phyloP scores from a whole-genome alignment of 2,888 invertebrate species.

The Trachelus iudaicus region DNA sequence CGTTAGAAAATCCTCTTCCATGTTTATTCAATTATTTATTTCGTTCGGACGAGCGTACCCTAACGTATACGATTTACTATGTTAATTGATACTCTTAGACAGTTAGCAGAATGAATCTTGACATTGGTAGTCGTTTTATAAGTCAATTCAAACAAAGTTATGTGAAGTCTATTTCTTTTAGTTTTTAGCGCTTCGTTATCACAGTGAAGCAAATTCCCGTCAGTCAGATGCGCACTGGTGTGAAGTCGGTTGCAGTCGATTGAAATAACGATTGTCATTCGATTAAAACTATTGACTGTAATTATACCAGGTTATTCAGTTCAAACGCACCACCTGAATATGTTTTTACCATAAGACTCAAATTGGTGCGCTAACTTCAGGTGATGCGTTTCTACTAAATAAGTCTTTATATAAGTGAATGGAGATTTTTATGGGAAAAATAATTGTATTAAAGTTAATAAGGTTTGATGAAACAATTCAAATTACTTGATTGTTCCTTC shows the following conservation, averaged over 20 bases:
- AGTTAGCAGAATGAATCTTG: neutral
- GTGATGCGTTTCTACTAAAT: no score
- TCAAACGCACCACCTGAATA: no score
- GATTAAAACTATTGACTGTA: neutral
- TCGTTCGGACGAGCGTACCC: neutral
- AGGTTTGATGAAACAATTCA: neutral
- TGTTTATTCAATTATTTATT: neutral
- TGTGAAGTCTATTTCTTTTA: neutral
- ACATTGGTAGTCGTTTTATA: neutral
- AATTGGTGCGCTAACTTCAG: no score
- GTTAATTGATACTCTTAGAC: neutral
- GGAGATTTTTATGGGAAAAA: no score
- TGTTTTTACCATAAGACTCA: no score
- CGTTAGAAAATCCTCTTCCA: neutral
- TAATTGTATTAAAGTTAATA: neutral
- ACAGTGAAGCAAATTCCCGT: neutral
- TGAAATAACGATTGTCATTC: neutral
- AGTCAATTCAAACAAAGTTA: neutral
- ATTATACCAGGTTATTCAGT: neutral
- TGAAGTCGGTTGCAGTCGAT: neutral
- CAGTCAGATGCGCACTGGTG: no score
- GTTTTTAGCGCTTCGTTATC: neutral
- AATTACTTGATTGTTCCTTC: neutral
- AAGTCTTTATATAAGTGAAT: neutral
- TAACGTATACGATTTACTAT: neutral